Evolutionary conservation across 1,140 invertebrate genomes (phyloP).

Genomic region (Eulimnadia texana): DNA sequence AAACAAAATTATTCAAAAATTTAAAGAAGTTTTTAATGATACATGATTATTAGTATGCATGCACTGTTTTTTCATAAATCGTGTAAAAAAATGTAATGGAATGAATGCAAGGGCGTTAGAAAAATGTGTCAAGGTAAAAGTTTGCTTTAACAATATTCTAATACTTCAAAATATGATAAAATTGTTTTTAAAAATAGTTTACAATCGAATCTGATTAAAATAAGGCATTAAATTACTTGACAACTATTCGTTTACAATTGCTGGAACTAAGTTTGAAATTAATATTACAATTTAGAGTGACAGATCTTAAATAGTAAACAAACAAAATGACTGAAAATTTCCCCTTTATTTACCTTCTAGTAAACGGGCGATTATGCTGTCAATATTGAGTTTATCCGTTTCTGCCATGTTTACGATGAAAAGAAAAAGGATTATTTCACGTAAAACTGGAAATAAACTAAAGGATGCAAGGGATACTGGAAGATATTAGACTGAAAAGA

Average conservation of each 20-base stretch:
- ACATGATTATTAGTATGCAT: background rate
- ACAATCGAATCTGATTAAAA: no score
- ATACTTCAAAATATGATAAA: no score
- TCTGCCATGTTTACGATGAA: constrained; percentile 44
- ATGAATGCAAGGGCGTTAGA: no score
- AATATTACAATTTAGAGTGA: background rate
- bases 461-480: background rate
- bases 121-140: no score
- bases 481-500: background rate
- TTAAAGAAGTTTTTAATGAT: background rate
- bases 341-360: constrained; percentile 61
- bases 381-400: constrained; percentile 79
- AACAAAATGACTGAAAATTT: constrained; percentile 3
- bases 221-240: no score
- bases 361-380: constrained; percentile 85
- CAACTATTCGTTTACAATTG: no score
- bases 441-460: background rate
- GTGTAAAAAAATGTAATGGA: no score
- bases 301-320: constrained; percentile 4
- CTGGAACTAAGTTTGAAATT: background rate
- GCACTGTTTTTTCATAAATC: no score
- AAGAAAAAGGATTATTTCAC: background rate
- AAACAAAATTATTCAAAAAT: constrained; percentile 22
- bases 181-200: no score
- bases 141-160: no score